Conservation (phyloP, 2,797 vertebrate genomes). For the Chaetodon trifasciatus region DNA sequence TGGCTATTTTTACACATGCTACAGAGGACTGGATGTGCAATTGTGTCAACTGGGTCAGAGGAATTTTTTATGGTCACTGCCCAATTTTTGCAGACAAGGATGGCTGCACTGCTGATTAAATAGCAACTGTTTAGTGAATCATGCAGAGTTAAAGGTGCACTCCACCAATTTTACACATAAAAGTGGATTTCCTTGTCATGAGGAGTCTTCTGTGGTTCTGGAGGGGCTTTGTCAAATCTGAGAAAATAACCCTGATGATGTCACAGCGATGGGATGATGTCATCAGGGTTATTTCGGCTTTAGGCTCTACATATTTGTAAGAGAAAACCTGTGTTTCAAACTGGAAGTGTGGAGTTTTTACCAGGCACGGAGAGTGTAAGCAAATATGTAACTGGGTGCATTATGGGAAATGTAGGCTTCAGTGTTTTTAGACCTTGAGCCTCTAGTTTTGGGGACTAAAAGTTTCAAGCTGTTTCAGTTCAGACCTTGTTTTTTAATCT, state of each 20-base stretch:
- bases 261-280: constrained; percentile 8
- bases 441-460: no score
- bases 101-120: constrained; percentile 32
- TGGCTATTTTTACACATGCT: constrained; percentile 60
- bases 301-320: neutral
- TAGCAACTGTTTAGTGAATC: constrained; percentile 16
- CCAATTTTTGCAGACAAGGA: constrained; percentile 43
- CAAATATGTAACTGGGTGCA: neutral
- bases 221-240: no score
- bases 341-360: neutral
- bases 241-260: neutral
- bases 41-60: constrained; percentile 63
- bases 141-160: neutral
- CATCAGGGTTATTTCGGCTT: neutral
- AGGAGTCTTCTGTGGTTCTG: no score
- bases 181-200: neutral
- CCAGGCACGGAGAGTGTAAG: neutral
- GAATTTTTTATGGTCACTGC: constrained; percentile 63
- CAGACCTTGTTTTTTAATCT: no score
- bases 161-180: neutral
- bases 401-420: neutral
- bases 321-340: neutral
- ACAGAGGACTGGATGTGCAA: constrained; percentile 44
- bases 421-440: no score
- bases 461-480: no score